phyloP scores from a whole-genome alignment of 1,140 invertebrate species.

The Drosophila kikkawai region DNA sequence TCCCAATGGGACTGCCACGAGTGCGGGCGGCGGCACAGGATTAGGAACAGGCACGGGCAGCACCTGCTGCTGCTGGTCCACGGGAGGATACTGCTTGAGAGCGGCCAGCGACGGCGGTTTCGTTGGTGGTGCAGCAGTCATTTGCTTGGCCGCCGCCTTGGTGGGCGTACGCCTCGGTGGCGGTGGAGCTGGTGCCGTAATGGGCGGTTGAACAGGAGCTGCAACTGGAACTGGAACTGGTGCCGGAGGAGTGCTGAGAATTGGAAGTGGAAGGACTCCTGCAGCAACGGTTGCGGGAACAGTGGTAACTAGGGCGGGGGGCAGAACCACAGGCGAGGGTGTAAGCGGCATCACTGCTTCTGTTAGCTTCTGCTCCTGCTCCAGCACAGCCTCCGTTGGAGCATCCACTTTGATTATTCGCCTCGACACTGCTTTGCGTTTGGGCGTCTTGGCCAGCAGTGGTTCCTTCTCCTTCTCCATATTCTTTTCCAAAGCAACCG shows the following conservation, averaged over 20 bases:
- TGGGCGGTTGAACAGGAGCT: not conserved
- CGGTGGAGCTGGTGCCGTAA: constrained; percentile 3
- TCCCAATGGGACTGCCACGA: constrained; percentile 11
- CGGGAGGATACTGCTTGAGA: constrained; percentile 40
- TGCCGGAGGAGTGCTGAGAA: not conserved
- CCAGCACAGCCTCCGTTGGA: not conserved
- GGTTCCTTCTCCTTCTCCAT: constrained; percentile 11
- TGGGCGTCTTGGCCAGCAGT: constrained; percentile 66
- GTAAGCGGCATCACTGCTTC: not conserved
- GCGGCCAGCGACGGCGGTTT: constrained; percentile 27
- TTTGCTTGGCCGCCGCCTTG: constrained; percentile 68
- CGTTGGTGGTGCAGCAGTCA: constrained; percentile 29
- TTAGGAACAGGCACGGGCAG: not conserved
- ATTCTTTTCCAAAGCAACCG: not conserved
- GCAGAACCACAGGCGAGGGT: not conserved
- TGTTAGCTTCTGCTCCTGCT: not conserved
- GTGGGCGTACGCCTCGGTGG: constrained; percentile 54
- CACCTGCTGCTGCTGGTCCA: constrained; percentile 7
- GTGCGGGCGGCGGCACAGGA: constrained; percentile 1
- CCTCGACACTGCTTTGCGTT: constrained; percentile 72
- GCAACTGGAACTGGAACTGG: not conserved
- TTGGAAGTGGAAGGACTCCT: constrained; percentile 3
- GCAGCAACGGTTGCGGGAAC: not conserved
- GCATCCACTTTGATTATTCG: constrained; percentile 70
- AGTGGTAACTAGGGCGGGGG: not conserved